Conservation (phyloP, 2,797 vertebrate genomes). For the Naso thynnoides region DNA sequence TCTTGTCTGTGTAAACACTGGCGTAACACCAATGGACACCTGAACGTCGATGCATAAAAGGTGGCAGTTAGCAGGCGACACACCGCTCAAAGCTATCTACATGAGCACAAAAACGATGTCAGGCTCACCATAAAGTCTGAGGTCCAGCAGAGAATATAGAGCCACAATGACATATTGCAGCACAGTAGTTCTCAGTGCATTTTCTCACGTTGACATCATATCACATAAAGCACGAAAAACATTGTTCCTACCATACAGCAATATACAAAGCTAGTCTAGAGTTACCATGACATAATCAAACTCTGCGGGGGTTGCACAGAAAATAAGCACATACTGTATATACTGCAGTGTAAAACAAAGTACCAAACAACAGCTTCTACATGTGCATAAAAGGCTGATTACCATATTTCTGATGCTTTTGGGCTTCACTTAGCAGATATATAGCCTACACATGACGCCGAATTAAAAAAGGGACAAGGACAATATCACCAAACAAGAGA, state of each 20-base stretch:
- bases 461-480: constrained; percentile 54
- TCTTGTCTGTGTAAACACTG: constrained; percentile 72
- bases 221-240: constrained; percentile 77
- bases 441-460: constrained; percentile 48
- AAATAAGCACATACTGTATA: constrained; percentile 67
- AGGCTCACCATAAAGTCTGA: constrained; percentile 54
- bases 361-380: constrained; percentile 74
- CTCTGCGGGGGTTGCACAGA: constrained; percentile 60
- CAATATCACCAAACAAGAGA: constrained; percentile 53
- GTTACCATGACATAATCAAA: constrained; percentile 62
- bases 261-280: constrained; percentile 75
- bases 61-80: constrained; percentile 65
- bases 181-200: constrained; percentile 75
- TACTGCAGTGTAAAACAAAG: constrained; percentile 65
- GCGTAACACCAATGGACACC: constrained; percentile 61
- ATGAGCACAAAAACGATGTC: constrained; percentile 48
- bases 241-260: constrained; percentile 67
- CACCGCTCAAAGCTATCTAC: constrained; percentile 61
- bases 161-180: constrained; percentile 73
- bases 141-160: constrained; percentile 60
- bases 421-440: constrained; percentile 62
- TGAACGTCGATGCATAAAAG: constrained; percentile 66
- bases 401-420: constrained; percentile 63
- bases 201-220: constrained; percentile 80
- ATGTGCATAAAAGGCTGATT: constrained; percentile 72